These are phyloP conservation scores for Epinotia ramella DNA, from an alignment of 2,888 invertebrate genomes.

Conservation along the genomic window DNA sequence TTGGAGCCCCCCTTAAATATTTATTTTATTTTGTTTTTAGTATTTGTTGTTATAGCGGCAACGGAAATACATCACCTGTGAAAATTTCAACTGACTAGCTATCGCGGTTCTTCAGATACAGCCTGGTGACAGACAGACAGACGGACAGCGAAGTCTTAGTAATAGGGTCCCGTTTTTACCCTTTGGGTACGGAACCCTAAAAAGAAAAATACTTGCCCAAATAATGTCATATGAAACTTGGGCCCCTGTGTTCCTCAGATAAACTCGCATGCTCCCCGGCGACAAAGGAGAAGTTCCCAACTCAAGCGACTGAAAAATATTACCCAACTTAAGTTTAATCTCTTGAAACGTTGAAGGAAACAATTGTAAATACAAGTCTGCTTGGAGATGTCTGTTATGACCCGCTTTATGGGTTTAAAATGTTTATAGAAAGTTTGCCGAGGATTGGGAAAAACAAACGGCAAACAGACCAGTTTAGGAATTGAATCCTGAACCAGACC, in stretches of 20 bases:
- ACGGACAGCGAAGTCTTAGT: no score
- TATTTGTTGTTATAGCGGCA: no score
- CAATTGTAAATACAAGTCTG: conserved; percentile 74
- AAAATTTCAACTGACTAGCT: no score
- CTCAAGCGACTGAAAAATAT: conserved; percentile 78
- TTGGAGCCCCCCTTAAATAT: no score
- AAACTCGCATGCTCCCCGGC: conserved; percentile 45
- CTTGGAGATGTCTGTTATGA: conserved; percentile 35
- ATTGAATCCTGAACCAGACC: background rate
- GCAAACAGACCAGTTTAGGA: background rate
- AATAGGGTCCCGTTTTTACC: no score
- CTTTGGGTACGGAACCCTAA: no score
- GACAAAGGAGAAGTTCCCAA: conserved; percentile 74
- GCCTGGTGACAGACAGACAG: no score
- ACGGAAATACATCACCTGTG: no score
- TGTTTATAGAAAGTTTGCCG: conserved; percentile 33
- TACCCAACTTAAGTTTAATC: conserved; percentile 80
- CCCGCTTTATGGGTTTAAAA: conserved; percentile 30
- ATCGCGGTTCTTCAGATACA: no score
- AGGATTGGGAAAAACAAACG: conserved; percentile 26
- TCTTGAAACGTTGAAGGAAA: conserved; percentile 73
- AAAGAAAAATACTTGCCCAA: conserved; percentile 30
- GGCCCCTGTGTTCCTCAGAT: conserved; percentile 36
- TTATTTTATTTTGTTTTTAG: no score
- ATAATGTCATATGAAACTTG: conserved; percentile 41